Conservation (phyloP, 2,113 vertebrate species). For the Hippoglossus stenolepis region DNA sequence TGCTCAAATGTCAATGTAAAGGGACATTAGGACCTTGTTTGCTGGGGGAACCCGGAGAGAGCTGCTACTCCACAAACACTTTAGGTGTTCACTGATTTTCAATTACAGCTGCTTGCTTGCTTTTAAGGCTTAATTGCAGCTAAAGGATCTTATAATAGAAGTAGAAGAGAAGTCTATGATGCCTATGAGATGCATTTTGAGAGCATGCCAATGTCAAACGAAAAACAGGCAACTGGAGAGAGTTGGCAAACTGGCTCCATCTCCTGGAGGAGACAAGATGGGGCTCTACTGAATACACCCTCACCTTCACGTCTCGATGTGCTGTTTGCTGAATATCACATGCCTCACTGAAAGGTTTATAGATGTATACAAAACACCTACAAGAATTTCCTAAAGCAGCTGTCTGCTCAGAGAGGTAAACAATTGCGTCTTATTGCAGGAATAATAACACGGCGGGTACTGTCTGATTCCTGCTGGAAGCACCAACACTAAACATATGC, state of each 20-base stretch:
- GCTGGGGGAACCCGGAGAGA: neutral
- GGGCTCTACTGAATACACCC: slow-evolving; percentile 12
- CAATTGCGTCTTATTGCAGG: neutral
- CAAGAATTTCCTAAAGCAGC: neutral
- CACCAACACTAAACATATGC: neutral
- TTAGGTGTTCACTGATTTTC: slow-evolving; percentile 21
- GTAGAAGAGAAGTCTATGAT: slow-evolving; percentile 23
- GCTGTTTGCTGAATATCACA: neutral
- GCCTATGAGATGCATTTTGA: slow-evolving; percentile 32
- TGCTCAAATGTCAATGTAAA: neutral
- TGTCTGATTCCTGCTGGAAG: neutral
- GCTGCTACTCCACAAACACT: slow-evolving; percentile 11
- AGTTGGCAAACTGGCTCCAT: slow-evolving; percentile 56
- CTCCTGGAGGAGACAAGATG: slow-evolving; percentile 53
- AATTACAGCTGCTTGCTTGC: slow-evolving; percentile 11
- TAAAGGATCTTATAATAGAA: slow-evolving; percentile 30
- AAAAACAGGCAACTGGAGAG: slow-evolving; percentile 8
- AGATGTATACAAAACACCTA: neutral
- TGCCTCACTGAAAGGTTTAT: neutral
- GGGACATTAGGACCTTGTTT: neutral
- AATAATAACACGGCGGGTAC: neutral
- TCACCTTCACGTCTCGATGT: slow-evolving; percentile 2
- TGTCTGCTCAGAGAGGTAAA: neutral
- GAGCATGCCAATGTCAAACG: slow-evolving; percentile 48
- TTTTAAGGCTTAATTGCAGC: slow-evolving; percentile 40